A percentile compares a stretch with the other conserved stretches of the same genome.
Evolutionary conservation across 1,140 invertebrate genomes (phyloP).

Genomic region (Dreissena polymorpha): DNA sequence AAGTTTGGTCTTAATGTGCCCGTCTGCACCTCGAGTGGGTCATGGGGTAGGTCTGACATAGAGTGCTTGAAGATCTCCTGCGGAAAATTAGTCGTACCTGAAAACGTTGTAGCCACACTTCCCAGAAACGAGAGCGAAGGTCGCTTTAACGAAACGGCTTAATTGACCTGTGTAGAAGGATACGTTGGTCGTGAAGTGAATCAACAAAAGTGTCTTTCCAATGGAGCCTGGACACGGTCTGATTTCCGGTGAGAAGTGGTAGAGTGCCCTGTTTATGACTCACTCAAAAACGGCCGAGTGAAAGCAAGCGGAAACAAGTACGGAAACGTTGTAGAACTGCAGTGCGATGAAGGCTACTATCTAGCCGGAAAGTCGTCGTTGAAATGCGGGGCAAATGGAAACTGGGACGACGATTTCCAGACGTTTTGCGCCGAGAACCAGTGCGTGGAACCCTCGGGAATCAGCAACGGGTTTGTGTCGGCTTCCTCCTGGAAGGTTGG

Average conservation of each 20-base stretch:
- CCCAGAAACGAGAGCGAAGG: slow-evolving; percentile 14
- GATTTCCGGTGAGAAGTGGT: slow-evolving; percentile 62
- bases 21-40: slow-evolving; percentile 56
- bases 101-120: slow-evolving; percentile 52
- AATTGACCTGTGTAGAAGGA: slow-evolving; percentile 69
- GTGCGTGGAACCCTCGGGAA: slow-evolving; percentile 37
- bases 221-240: slow-evolving; percentile 65
- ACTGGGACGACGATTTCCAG: slow-evolving; percentile 54
- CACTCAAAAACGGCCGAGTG: slow-evolving; percentile 59
- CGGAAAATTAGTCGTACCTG: slow-evolving; percentile 54
- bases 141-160: slow-evolving; percentile 58
- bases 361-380: slow-evolving; percentile 64
- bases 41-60: slow-evolving; percentile 62
- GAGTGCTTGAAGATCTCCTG: slow-evolving; percentile 65
- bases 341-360: slow-evolving; percentile 73
- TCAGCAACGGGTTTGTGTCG: slow-evolving; percentile 49
- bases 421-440: slow-evolving; percentile 42
- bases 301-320: slow-evolving; percentile 27
- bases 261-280: slow-evolving; percentile 57
- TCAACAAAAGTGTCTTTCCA: slow-evolving; percentile 66
- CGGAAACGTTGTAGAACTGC: slow-evolving; percentile 58
- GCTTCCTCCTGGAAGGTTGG: slow-evolving; percentile 1
- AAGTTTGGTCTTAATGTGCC: slow-evolving; percentile 77
- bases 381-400: slow-evolving; percentile 59
- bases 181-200: slow-evolving; percentile 70